These are phyloP conservation scores for Crematogaster levior DNA, from an alignment of 2,888 invertebrate genomes.

Conservation along the genomic window DNA sequence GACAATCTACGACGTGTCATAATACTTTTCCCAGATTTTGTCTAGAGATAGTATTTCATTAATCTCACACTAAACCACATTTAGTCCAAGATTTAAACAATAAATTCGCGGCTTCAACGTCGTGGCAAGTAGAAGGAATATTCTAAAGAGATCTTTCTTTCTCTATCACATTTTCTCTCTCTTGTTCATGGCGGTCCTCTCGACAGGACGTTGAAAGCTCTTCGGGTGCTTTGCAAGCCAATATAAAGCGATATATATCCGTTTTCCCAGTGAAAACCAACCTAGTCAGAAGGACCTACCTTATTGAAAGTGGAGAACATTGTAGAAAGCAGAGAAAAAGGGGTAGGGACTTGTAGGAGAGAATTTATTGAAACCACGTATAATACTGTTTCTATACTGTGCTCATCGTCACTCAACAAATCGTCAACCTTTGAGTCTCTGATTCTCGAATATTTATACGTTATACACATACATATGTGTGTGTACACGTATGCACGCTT, in stretches of 20 bases:
- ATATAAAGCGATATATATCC: conserved; percentile 71
- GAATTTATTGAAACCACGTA: conserved; percentile 72
- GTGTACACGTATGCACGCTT: background rate
- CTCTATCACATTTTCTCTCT: conserved; percentile 36
- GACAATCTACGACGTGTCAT: background rate
- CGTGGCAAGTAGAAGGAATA: conserved; percentile 63
- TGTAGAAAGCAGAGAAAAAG: conserved; percentile 47
- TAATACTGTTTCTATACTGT: conserved; percentile 65
- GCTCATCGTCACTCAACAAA: conserved; percentile 60
- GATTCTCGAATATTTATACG: background rate
- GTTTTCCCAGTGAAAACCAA: conserved; percentile 71
- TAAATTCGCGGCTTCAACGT: conserved; percentile 46
- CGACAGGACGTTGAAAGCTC: conserved; percentile 70
- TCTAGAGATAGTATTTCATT: conserved; percentile 22
- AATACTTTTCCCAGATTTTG: background rate
- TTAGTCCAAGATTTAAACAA: conserved; percentile 27
- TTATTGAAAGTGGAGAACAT: conserved; percentile 70
- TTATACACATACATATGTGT: background rate
- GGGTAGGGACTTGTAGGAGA: conserved; percentile 60
- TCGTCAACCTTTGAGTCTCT: conserved; percentile 42
- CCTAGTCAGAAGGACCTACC: conserved; percentile 69
- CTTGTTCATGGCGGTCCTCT: conserved; percentile 61
- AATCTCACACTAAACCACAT: conserved; percentile 24
- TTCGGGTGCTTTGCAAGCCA: conserved; percentile 64
- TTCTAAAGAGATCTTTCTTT: conserved; percentile 56